Evolutionary conservation across 2,888 invertebrate species (phyloP), one percentile per base, ranked within the genome.

Genomic region (Coremacera marginata): DNA sequence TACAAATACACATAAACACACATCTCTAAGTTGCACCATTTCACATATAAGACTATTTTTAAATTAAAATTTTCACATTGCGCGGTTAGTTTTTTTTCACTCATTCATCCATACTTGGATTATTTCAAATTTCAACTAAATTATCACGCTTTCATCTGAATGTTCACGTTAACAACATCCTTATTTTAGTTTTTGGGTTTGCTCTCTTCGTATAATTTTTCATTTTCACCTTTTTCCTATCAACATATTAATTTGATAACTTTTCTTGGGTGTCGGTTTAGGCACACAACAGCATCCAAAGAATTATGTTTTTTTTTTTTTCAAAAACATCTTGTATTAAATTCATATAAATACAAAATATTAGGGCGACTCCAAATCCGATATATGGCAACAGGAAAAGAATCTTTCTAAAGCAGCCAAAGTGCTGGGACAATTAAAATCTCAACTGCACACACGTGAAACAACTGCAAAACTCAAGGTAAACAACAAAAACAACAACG

Each of bases 381-480:
- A 89, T 88, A 89, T 89, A 85, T 89, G 89, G 89, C 89, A 89
- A 87, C 89, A 89, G 89, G 89, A 90, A 89, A 90, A 90, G 88
- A 90, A 90, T 86, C 89, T 90, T 85, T 89, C 90, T 84, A 91
- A 91, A 89, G 90, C 91, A 87, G 91, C 90, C 84, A 91, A 91
- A 89, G 89, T 91, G 87, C 89, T 91, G 86, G 91, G 91, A 86
- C 90, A 90, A 85, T 89, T 88, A 86, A 90, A 90, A 86, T 89
- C 89, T 80, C 90, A 90, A 84, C 89, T 91, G 83, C 89, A 90
- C 84, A 88, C 89, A 82, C 89, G 89, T 84, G 89, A 89, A 86
- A 89, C 89, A 82, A 86, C 89, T 82, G 89, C 89, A 83, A 90
- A 90, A 82, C 86, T 88, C 86, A 90, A 90, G 89, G 89, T 90